Percentiles rank a stretch among this genome's conserved stretches.
phyloP scores from a whole-genome alignment of 2,113 vertebrate genomes.

The Gallinago undulata region DNA sequence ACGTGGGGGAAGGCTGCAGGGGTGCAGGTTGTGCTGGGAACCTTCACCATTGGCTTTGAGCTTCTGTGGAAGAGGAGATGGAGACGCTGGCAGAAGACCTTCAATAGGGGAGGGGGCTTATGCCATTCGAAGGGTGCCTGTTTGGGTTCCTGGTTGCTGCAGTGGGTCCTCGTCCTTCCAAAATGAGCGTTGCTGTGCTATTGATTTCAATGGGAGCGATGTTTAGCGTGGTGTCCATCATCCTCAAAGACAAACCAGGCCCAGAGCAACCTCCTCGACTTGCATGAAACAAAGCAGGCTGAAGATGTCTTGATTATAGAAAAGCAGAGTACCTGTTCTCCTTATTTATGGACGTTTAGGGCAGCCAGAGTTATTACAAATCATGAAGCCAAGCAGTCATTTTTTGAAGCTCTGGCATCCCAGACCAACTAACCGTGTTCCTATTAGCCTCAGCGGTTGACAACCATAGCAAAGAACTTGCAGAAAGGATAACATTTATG shows the following conservation, averaged over 20 bases:
- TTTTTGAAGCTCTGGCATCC: neutral
- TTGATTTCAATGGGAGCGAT: neutral
- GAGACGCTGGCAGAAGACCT: neutral
- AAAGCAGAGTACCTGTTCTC: neutral
- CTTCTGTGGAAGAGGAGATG: neutral
- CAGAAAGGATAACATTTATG: conserved; percentile 51
- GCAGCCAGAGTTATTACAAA: neutral
- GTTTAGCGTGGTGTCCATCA: neutral
- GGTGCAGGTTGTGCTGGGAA: neutral
- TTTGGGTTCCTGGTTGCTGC: neutral
- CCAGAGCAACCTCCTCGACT: neutral
- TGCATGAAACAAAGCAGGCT: neutral
- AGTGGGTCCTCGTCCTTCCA: neutral
- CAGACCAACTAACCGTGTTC: neutral
- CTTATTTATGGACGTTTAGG: neutral
- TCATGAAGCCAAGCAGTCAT: neutral
- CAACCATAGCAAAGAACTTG: neutral
- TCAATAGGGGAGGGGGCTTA: neutral
- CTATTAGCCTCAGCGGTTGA: conserved; percentile 13
- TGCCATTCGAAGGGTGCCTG: neutral
- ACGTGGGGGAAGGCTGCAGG: neutral
- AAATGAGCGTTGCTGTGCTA: neutral
- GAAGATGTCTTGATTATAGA: neutral
- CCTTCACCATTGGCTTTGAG: neutral
- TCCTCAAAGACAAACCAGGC: neutral